Percentiles rank a stretch among this genome's conserved stretches.
Conservation (phyloP, 2,113 vertebrate genomes). For the Phylloscopus whistleri region DNA sequence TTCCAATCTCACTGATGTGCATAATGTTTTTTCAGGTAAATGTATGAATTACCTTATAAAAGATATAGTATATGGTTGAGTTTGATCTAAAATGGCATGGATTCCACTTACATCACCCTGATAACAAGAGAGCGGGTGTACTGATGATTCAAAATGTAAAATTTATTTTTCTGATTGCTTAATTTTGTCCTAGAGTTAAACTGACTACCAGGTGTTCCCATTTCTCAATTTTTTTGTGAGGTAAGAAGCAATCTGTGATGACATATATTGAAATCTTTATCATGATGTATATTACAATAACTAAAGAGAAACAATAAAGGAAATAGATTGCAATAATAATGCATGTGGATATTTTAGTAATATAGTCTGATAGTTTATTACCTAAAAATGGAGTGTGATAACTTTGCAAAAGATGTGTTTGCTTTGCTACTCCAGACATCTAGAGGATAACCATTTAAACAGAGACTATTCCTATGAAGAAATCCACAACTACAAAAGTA, state of each 20-base stretch:
- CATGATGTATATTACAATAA: neutral
- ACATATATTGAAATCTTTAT: neutral
- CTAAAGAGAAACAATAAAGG: neutral
- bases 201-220: neutral
- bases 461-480: neutral
- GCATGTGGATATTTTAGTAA: neutral
- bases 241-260: neutral
- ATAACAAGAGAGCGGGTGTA: neutral
- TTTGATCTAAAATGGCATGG: neutral
- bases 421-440: neutral
- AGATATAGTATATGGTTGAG: neutral
- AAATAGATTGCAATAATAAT: neutral
- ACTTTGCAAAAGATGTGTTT: neutral
- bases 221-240: neutral
- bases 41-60: neutral
- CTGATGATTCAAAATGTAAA: neutral
- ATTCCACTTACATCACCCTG: neutral
- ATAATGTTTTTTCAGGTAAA: slow-evolving; percentile 82
- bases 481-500: neutral
- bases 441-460: neutral
- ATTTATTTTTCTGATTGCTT: neutral
- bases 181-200: neutral
- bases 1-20: slow-evolving; percentile 69
- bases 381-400: neutral
- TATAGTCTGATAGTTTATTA: neutral